Evolutionary conservation across 2,888 invertebrate genomes (phyloP), one percentile per base, ranked within the genome.

Genomic region (Lapara coniferarum): DNA sequence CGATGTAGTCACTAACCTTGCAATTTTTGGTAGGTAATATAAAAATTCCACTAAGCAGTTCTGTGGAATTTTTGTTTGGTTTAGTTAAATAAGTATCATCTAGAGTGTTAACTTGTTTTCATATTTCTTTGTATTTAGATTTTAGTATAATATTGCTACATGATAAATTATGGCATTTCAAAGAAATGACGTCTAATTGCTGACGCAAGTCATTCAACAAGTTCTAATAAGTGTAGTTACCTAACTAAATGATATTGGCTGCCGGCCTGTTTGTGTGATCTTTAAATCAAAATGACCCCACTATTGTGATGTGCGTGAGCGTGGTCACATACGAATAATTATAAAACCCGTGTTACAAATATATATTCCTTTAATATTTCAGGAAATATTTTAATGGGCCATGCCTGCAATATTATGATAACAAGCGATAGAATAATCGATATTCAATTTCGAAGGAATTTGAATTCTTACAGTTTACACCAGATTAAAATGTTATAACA

Each of bases 211-310:
- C 82, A 79, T 82, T 81, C 78, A 81, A 77, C 79, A 78, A 82
- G 77, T 79, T 75, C 74, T 82, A 87, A 89, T 89, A 85, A 37
- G 37, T 37, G 37, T 37, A 37, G 37, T 37, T 37, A 37, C 37
- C 37, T 37, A 37, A 37, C 37, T 84, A 79, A 87, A 88, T 88
- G 91, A n/a, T 85, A 87, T 91, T 88, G 86, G 79, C 80, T 85
- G 84, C 87, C 83, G 87, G 89, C 88, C 85, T 83, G 84, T 86
- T 90, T 89, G 90, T 84, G 85, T 86, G 85, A 86, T 85, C 85
- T 85, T 87, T 85, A 81, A 81, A 79, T 79, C 77, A 85, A 92
- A 89, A 92, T 92, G 92, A 91, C 90, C 89, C 85, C 82, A 89
- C 87, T 78, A 74, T 77, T 73, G 72, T 71, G 80, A 78, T 78